phyloP scores from a whole-genome alignment of 37 sponge, comb jelly and placozoan genomes.

The Bolinopsis microptera region DNA sequence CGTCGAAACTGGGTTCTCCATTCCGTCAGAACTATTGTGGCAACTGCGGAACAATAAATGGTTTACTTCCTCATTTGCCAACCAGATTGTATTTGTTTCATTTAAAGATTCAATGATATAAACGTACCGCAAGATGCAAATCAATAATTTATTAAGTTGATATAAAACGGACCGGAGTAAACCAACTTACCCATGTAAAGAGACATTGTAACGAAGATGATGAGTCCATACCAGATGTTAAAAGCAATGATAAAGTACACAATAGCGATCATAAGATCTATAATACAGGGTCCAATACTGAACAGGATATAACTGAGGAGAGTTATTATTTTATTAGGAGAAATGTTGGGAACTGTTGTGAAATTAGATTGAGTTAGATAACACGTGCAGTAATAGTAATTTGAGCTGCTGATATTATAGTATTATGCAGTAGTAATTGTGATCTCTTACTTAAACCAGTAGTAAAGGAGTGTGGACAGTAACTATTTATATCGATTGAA shows the following conservation, averaged over 20 bases:
- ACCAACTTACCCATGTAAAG: slow-evolving; percentile 68
- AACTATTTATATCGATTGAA: too few relatives aligned
- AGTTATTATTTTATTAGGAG: too few relatives aligned
- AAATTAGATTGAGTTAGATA: too few relatives aligned
- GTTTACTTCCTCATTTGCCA: background rate
- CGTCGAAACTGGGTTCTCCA: slow-evolving; percentile 90
- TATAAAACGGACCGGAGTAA: too few relatives aligned
- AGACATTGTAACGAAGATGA: slow-evolving; percentile 92
- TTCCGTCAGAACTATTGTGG: slow-evolving; percentile 93
- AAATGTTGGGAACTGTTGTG: too few relatives aligned
- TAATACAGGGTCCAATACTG: slow-evolving; percentile 88
- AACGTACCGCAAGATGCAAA: too few relatives aligned
- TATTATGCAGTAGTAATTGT: background rate
- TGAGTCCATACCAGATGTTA: slow-evolving; percentile 96
- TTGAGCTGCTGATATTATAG: background rate
- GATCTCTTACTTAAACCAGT: background rate
- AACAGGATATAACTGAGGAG: slow-evolving; percentile 82
- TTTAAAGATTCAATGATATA: too few relatives aligned
- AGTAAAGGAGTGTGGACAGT: too few relatives aligned
- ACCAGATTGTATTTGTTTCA: too few relatives aligned
- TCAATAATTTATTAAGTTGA: too few relatives aligned
- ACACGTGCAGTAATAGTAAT: too few relatives aligned
- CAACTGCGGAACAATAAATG: slow-evolving; percentile 69
- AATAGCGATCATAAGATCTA: slow-evolving; percentile 90
- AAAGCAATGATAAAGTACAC: slow-evolving; percentile 94